Evolutionary conservation across 2,113 vertebrate species (phyloP).

Genomic region (Azemiops feae): DNA sequence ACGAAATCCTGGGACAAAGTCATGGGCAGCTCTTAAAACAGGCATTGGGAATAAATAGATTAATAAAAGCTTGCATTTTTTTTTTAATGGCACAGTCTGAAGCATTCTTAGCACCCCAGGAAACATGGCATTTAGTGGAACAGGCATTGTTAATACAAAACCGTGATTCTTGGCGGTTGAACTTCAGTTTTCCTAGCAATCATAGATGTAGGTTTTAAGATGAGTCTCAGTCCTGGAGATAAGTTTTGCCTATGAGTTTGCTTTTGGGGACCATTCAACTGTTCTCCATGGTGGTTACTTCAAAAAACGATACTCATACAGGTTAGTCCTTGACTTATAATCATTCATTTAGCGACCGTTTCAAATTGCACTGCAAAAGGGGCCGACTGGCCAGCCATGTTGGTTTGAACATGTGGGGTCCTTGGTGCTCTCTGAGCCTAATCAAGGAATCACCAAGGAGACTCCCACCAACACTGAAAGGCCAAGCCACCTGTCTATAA

Average conservation of each 20-base stretch:
- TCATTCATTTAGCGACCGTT: not conserved
- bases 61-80: slow-evolving; percentile 22
- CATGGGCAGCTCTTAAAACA: slow-evolving; percentile 22
- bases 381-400: not conserved
- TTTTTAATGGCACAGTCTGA: slow-evolving; percentile 26
- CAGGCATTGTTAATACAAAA: slow-evolving; percentile 27
- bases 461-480: not conserved
- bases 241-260: not conserved
- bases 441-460: not conserved
- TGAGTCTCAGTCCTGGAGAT: fast-evolving
- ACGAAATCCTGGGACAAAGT: slow-evolving; percentile 16
- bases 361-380: not conserved
- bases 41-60: slow-evolving; percentile 40
- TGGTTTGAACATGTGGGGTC: not conserved
- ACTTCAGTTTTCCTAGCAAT: too few species aligned
- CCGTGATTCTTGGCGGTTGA: slow-evolving; percentile 25
- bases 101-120: slow-evolving; percentile 15
- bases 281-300: not conserved
- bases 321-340: not conserved
- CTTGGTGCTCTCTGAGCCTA: not conserved
- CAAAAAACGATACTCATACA: not conserved
- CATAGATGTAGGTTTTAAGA: not conserved
- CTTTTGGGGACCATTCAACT: not conserved
- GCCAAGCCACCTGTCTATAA: not conserved
- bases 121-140: slow-evolving; percentile 20